A percentile compares a stretch with the other conserved stretches of the same genome.
Evolutionary conservation across 1,140 invertebrate genomes (phyloP).

Genomic region (Trichonephila clavipes): DNA sequence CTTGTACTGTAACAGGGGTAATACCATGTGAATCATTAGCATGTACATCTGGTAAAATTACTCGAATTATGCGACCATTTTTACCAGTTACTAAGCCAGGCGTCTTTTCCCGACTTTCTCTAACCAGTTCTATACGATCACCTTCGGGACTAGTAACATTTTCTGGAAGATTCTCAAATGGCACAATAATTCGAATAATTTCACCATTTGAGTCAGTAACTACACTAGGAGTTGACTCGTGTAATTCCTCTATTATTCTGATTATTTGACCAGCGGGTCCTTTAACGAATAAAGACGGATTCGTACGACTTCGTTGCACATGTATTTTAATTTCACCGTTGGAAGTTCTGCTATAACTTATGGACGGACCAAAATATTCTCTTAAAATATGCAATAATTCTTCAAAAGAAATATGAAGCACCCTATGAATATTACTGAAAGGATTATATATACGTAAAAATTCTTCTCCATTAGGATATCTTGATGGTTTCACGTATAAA

Average conservation of each 20-base stretch:
- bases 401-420: background rate
- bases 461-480: background rate
- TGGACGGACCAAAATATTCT: background rate
- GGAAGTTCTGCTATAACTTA: background rate
- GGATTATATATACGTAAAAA: background rate
- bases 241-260: background rate
- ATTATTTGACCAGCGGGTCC: background rate
- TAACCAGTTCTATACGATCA: background rate
- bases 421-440: background rate
- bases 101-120: background rate
- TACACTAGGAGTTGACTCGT: background rate
- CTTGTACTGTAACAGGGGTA: background rate
- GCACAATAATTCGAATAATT: background rate
- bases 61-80: background rate
- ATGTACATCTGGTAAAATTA: background rate
- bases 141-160: background rate
- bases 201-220: background rate
- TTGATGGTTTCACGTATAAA: background rate
- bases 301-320: background rate
- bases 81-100: background rate
- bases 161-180: background rate
- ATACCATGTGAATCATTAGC: background rate
- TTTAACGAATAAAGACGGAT: background rate
- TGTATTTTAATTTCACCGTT: background rate
- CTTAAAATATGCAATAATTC: background rate